Evolutionary conservation across 2,113 vertebrate species (phyloP).

Genomic region (Mobula birostris): DNA sequence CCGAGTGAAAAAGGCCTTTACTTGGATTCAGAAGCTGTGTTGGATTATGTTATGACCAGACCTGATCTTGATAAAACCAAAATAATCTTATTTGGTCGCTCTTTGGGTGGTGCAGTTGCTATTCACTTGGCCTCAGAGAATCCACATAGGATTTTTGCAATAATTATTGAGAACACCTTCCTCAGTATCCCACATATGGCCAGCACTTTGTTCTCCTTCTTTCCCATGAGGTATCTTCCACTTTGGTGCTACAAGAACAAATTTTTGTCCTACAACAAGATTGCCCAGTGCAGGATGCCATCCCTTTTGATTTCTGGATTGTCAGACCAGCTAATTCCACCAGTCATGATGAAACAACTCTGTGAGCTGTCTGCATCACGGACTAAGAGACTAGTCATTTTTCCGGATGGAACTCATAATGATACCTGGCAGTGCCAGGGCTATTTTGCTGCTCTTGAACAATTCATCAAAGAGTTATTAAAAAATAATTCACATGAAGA

Average conservation of each 20-base stretch:
- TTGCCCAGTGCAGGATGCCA: slow-evolving; percentile 89
- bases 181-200: slow-evolving; percentile 98
- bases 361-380: slow-evolving; percentile 91
- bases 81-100: slow-evolving; percentile 91
- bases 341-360: slow-evolving; percentile 98
- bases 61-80: slow-evolving; percentile 97
- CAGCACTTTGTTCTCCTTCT: slow-evolving; percentile 90
- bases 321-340: slow-evolving; percentile 94
- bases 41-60: slow-evolving; percentile 92
- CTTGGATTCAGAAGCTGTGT: slow-evolving; percentile 84
- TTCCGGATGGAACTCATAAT: slow-evolving; percentile 95
- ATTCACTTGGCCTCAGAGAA: slow-evolving; percentile 88
- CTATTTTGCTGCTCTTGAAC: slow-evolving; percentile 90
- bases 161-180: slow-evolving; percentile 96
- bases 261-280: slow-evolving; percentile 89
- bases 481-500: slow-evolving; percentile 87
- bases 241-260: slow-evolving; percentile 98
- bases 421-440: slow-evolving; percentile 99
- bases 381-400: slow-evolving; percentile 95
- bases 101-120: slow-evolving; percentile 91
- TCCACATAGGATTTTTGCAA: slow-evolving; percentile 86
- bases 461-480: slow-evolving; percentile 89
- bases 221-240: slow-evolving; percentile 90
- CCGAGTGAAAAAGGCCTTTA: slow-evolving; percentile 87
- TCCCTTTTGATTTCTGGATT: slow-evolving; percentile 94